Percentiles rank a stretch among this genome's conserved stretches.
Conservation (phyloP, 2,797 vertebrate species). For the Parauchenoglanis ngamensis region DNA sequence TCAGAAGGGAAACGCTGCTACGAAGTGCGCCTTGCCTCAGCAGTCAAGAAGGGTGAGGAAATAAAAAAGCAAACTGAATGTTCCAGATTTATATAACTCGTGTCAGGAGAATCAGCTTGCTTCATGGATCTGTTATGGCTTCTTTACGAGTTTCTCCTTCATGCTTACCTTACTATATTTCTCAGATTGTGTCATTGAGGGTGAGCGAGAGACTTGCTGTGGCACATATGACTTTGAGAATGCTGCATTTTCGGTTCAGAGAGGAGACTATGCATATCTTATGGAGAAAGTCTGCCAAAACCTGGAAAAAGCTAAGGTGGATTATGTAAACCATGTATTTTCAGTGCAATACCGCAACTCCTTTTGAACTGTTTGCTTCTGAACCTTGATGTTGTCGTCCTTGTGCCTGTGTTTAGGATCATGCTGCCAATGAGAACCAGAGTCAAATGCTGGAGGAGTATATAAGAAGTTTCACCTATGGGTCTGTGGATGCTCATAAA, state of each 20-base stretch:
- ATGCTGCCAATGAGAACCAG: slow-evolving; percentile 85
- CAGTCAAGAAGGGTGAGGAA: slow-evolving; percentile 76
- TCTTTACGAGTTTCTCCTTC: background rate
- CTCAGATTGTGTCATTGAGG: slow-evolving; percentile 76
- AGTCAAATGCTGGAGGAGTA: slow-evolving; percentile 86
- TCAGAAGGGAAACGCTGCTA: slow-evolving; percentile 74
- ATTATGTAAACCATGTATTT: background rate
- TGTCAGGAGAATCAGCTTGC: background rate
- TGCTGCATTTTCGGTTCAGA: slow-evolving; percentile 78
- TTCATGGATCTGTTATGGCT: background rate
- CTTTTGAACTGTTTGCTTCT: background rate
- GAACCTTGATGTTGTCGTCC: background rate
- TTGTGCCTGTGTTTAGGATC: slow-evolving; percentile 64
- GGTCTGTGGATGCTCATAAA: slow-evolving; percentile 88
- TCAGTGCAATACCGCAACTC: background rate
- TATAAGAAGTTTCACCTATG: slow-evolving; percentile 81
- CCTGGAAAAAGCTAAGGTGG: slow-evolving; percentile 84
- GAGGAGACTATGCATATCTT: slow-evolving; percentile 85
- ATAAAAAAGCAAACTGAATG: background rate
- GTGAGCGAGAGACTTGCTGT: slow-evolving; percentile 74
- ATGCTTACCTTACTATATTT: background rate
- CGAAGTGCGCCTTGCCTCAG: slow-evolving; percentile 88
- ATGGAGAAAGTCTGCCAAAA: slow-evolving; percentile 83
- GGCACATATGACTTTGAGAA: slow-evolving; percentile 81
- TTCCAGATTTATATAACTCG: background rate